These are phyloP conservation scores for Pelosia muscerda DNA, from an alignment of 2,888 invertebrate species.

Conservation along the genomic window DNA sequence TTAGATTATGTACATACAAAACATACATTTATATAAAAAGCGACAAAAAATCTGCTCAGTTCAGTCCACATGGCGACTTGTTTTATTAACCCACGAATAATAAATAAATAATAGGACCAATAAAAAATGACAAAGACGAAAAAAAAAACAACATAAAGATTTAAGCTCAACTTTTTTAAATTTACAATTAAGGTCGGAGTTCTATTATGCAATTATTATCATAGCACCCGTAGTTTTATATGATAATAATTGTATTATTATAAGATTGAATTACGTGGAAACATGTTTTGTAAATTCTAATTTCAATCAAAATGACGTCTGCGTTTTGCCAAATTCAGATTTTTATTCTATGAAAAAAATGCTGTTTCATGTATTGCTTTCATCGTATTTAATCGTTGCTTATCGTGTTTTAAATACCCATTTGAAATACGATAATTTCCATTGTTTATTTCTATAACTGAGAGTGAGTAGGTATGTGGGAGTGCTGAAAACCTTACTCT, in stretches of 20 bases:
- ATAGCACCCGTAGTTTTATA: conserved; percentile 11
- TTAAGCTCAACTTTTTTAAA: conserved; percentile 15
- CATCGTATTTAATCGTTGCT: no score
- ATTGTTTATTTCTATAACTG: no score
- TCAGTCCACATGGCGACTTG: conserved; percentile 9
- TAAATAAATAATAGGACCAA: conserved; percentile 2
- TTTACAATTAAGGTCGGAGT: conserved; percentile 16
- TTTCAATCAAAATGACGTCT: conserved; percentile 31
- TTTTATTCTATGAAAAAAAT: no score
- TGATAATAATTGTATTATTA: conserved; percentile 26
- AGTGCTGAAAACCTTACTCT: no score
- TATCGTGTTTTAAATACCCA: no score
- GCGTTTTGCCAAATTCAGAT: conserved; percentile 31
- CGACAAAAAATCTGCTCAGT: background rate
- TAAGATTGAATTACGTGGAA: conserved; percentile 38
- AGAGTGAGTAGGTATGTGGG: no score
- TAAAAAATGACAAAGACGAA: background rate
- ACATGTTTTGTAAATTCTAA: conserved; percentile 45
- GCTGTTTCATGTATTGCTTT: no score
- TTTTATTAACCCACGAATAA: conserved; percentile 4
- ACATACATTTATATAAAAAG: no score
- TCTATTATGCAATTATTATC: conserved; percentile 30
- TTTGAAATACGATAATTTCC: no score
- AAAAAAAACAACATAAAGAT: background rate
- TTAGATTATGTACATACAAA: no score